Conservation (phyloP, 2,888 invertebrate genomes). For the Pristionchus entomophagus region DNA sequence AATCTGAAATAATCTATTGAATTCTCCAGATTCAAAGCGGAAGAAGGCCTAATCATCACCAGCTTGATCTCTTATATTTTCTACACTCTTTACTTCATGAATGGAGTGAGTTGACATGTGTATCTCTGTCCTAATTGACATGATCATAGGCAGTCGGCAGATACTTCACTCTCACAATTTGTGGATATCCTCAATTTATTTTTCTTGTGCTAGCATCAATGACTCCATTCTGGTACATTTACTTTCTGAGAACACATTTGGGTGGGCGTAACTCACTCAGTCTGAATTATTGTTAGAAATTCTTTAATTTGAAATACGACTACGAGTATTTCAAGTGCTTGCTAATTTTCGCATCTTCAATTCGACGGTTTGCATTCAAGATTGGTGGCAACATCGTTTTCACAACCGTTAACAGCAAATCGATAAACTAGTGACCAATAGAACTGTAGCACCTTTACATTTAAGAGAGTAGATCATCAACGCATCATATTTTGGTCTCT, state of each 20-base stretch:
- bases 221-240: constrained; percentile 4
- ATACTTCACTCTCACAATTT: neutral
- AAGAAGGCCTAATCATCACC: neutral
- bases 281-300: neutral
- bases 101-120: neutral
- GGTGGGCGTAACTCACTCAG: neutral
- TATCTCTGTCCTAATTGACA: too few species aligned
- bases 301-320: neutral
- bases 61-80: neutral
- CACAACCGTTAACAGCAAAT: neutral
- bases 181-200: neutral
- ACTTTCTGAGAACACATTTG: too few species aligned
- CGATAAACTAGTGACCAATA: neutral
- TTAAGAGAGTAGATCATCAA: too few species aligned
- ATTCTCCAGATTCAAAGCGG: neutral
- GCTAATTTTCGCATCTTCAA: neutral
- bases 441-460: too few species aligned
- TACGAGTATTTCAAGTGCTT: neutral
- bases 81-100: neutral
- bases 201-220: neutral
- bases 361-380: constrained; percentile 11
- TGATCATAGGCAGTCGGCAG: neutral
- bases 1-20: neutral
- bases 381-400: neutral
- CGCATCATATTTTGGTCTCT: too few species aligned